Percentiles rank a stretch among this genome's conserved stretches.
phyloP scores from a whole-genome alignment of 2,797 vertebrate genomes.

The Sebastes diploproa region DNA sequence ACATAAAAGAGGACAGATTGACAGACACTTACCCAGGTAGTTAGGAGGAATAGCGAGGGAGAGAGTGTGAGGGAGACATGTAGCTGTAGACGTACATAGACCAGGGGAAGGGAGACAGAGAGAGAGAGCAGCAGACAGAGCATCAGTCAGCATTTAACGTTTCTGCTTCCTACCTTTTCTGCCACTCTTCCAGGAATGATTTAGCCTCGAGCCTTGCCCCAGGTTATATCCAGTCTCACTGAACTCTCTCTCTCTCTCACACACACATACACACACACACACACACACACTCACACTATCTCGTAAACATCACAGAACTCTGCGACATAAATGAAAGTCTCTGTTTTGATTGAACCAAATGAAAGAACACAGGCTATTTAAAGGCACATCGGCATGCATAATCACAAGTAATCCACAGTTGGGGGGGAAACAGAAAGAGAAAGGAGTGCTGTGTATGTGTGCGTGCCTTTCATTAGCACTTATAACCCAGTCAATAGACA shows the following conservation, averaged over 20 bases:
- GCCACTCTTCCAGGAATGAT: slow-evolving; percentile 67
- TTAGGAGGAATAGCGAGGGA: neutral
- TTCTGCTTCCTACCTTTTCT: slow-evolving; percentile 63
- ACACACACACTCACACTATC: neutral
- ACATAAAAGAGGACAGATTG: slow-evolving; percentile 2
- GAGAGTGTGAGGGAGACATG: neutral
- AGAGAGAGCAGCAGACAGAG: slow-evolving; percentile 40
- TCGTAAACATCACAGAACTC: slow-evolving; percentile 18
- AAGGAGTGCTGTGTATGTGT: neutral
- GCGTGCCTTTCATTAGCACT: slow-evolving; percentile 56
- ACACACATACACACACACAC: neutral
- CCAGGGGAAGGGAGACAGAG: neutral
- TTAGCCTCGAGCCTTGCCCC: slow-evolving; percentile 69
- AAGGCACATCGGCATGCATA: slow-evolving; percentile 9
- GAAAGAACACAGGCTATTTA: slow-evolving; percentile 42
- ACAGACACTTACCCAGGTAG: slow-evolving; percentile 29
- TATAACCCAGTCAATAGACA: slow-evolving; percentile 61
- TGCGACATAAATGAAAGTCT: slow-evolving; percentile 28
- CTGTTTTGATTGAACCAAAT: slow-evolving; percentile 49
- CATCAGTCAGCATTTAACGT: slow-evolving; percentile 71
- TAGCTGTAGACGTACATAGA: slow-evolving; percentile 3
- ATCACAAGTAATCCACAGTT: neutral
- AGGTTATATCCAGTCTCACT: slow-evolving; percentile 60
- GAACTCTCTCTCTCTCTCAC: slow-evolving; percentile 8
- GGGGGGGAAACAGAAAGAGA: neutral